A percentile compares a stretch with the other conserved stretches of the same genome.
These are phyloP conservation scores for cattle (Bos taurus) DNA, from an alignment of 2,113 vertebrate genomes.

Conservation along the genomic window ARS-UCD2.0 NC_037354.1:1928501-1929000, in stretches of 20 bases:
- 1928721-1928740: rapidly evolving
- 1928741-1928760: not conserved
- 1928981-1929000: not conserved
- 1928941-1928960: not conserved
- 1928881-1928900: not conserved
- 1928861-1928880: not conserved
- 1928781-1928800: not conserved
- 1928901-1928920: not conserved
- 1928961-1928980: not conserved
- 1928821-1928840: not conserved
- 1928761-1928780: not conserved
- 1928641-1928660: not conserved
- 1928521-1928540: not conserved
- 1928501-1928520: not conserved
- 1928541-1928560: not conserved
- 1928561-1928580: not conserved
- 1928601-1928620: not conserved
- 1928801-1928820: not conserved
- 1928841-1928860: not conserved
- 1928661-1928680: not conserved
- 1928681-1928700: not conserved
- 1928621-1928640: not conserved
- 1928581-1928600: not conserved
- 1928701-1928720: not conserved
- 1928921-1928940: not conserved